These are phyloP conservation scores for Brachionus sp. DNA, from an alignment of 1,140 invertebrate genomes.

Conservation along the genomic window DNA sequence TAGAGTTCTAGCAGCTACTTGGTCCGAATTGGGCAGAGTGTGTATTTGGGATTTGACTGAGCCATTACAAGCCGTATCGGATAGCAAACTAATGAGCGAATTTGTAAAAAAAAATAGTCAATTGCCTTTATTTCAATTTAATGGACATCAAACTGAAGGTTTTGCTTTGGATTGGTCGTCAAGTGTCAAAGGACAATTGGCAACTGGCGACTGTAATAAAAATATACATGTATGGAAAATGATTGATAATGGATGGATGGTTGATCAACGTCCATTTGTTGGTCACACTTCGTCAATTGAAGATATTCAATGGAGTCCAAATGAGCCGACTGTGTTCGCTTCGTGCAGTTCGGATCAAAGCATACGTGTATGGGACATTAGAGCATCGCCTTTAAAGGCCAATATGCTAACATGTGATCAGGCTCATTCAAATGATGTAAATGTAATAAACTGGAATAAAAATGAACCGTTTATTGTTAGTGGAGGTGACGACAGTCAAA, in stretches of 20 bases:
- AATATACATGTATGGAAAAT: constrained; percentile 90
- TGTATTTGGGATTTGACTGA: constrained; percentile 80
- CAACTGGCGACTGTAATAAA: constrained; percentile 82
- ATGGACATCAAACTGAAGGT: constrained; percentile 61
- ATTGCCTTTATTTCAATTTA: constrained; percentile 26
- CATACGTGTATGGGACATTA: constrained; percentile 68
- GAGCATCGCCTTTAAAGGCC: constrained; percentile 76
- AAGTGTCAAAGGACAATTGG: constrained; percentile 70
- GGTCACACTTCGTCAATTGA: constrained; percentile 90
- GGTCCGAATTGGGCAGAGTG: constrained; percentile 86
- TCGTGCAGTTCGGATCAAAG: constrained; percentile 90
- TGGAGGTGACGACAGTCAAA: constrained; percentile 88
- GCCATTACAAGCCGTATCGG: constrained; percentile 72
- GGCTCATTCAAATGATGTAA: constrained; percentile 86
- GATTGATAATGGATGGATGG: constrained; percentile 72
- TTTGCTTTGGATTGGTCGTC: constrained; percentile 90
- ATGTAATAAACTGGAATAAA: constrained; percentile 95
- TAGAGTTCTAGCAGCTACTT: constrained; percentile 71
- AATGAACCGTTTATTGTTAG: constrained; percentile 81
- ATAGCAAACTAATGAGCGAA: constrained; percentile 62
- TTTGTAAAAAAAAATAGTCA: constrained; percentile 21
- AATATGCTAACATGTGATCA: constrained; percentile 83
- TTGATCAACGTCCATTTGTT: constrained; percentile 79
- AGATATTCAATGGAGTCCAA: constrained; percentile 97
- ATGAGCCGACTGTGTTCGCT: constrained; percentile 76